Percentiles rank a stretch among this genome's conserved stretches.
Evolutionary conservation across 2,113 vertebrate species (phyloP).

Genomic region (Tinamus guttatus): DNA sequence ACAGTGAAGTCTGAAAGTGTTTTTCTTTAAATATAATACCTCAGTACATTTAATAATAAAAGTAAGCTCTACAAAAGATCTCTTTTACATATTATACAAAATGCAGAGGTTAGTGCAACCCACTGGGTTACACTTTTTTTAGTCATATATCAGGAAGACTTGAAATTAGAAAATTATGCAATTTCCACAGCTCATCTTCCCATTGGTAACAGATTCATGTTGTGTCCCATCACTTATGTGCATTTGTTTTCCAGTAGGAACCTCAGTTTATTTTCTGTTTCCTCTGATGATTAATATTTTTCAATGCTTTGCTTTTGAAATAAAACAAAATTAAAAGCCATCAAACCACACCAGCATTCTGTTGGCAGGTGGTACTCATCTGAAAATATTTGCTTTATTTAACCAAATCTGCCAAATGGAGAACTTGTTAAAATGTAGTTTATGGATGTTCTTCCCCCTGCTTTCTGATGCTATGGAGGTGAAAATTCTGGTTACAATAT

Average conservation of each 20-base stretch:
- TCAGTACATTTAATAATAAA: slow-evolving; percentile 86
- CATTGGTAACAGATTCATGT: slow-evolving; percentile 68
- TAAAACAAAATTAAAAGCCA: slow-evolving; percentile 47
- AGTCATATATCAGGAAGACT: slow-evolving; percentile 91
- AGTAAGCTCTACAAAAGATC: slow-evolving; percentile 90
- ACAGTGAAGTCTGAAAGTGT: slow-evolving; percentile 77
- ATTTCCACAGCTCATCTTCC: slow-evolving; percentile 80
- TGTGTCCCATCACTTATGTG: slow-evolving; percentile 43
- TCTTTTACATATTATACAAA: slow-evolving; percentile 89
- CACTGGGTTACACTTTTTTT: slow-evolving; percentile 78
- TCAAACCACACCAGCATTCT: slow-evolving; percentile 23
- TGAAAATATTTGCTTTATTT: slow-evolving; percentile 64
- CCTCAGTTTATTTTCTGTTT: slow-evolving; percentile 52
- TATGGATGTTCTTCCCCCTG: slow-evolving; percentile 48
- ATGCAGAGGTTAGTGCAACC: slow-evolving; percentile 83
- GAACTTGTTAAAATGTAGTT: slow-evolving; percentile 50
- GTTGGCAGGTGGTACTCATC: slow-evolving; percentile 76
- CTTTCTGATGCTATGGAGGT: slow-evolving; percentile 71
- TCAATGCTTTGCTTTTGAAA: slow-evolving; percentile 35
- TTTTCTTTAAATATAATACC: slow-evolving; percentile 82
- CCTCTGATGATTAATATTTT: slow-evolving; percentile 16
- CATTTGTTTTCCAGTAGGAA: slow-evolving; percentile 52
- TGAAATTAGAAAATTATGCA: slow-evolving; percentile 85
- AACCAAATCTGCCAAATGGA: slow-evolving; percentile 48
- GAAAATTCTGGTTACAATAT: slow-evolving; percentile 84